Base-by-base conservation (phyloP, 1,140 invertebrate species). In the Psix sp. region DNA sequence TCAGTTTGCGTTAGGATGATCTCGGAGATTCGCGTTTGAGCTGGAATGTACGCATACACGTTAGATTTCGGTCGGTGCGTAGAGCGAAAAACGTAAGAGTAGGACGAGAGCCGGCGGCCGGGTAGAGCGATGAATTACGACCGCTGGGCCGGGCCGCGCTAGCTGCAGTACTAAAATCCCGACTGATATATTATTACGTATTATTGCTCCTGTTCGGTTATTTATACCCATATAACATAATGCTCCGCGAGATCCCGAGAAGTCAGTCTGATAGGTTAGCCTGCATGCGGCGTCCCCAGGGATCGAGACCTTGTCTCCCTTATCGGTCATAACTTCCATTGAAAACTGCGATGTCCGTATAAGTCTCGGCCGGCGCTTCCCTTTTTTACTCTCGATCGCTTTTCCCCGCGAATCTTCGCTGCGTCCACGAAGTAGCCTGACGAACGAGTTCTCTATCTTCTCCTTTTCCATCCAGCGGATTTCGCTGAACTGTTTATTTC, bases 151-250 rank as follows among this genome's bases (percentile, higher is more conserved):
- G 66, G 72, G n/a, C 62, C 82, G 79, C 80, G 78, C 80, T 80
- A 75, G 82, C 82, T 83, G 74, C 83, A 80, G 80, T 80, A 87
- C 86, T 87, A 86, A 86, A 86, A 87, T 87, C 86, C 86, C 82
- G 83, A 81, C 86, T 87, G 86, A 87, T 87, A 87, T 87, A 87
- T 87, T 87, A 87, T 87, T 87, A 86, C 84, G 86, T 86, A 87
- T 87, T 86, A 87, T 87, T 87, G 84, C 85, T 84, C 80, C 82
- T 80, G 81, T 85, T 86, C 84, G 84, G 86, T 87, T 87, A 87
- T 87, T 87, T 86, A 87, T 87, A 86, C 81, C 84, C 83, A 86
- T 86, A 86, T 87, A 86, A 86, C 81, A 84, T 85, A 86, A 86
- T 85, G 82, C 83, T 77, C 75, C 80, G 83, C 81, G 82, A 85